Evolutionary conservation across 2,888 invertebrate genomes (phyloP).

Genomic region (Drosophila setosimentum): DNA sequence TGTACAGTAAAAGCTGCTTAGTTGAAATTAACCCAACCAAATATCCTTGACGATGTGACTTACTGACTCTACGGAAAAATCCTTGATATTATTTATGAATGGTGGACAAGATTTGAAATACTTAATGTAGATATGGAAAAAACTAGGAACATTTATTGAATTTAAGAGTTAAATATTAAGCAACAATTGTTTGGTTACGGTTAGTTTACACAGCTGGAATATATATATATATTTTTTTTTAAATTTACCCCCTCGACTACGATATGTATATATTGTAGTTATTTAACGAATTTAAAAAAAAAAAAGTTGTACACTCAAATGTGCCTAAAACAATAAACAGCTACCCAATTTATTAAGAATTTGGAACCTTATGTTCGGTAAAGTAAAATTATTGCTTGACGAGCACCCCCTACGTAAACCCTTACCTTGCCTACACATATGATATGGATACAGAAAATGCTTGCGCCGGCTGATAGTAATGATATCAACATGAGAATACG

Average conservation of each 20-base stretch:
- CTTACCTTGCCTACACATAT: too few relatives aligned
- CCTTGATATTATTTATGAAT: not conserved
- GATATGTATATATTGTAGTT: too few relatives aligned
- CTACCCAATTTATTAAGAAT: too few relatives aligned
- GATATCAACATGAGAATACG: not conserved
- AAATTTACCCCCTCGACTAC: not conserved
- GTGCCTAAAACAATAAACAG: not conserved
- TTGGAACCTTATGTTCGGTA: too few relatives aligned
- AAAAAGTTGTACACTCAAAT: too few relatives aligned
- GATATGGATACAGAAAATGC: too few relatives aligned
- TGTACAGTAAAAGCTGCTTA: conserved; percentile 52
- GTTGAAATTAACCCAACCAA: conserved; percentile 29
- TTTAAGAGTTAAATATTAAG: not conserved
- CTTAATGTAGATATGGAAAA: not conserved
- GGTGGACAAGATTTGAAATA: not conserved
- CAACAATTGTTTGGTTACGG: not conserved
- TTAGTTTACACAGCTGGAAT: not conserved
- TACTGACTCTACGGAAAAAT: conserved; percentile 2
- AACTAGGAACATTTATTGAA: not conserved
- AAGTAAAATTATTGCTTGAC: too few relatives aligned
- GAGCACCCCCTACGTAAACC: too few relatives aligned
- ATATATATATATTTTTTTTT: not conserved
- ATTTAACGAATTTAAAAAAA: too few relatives aligned
- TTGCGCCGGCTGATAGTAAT: not conserved
- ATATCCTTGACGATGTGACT: conserved; percentile 20